Evolutionary conservation across 2,797 vertebrate genomes (phyloP).

Genomic region (Ceryle rudis): DNA sequence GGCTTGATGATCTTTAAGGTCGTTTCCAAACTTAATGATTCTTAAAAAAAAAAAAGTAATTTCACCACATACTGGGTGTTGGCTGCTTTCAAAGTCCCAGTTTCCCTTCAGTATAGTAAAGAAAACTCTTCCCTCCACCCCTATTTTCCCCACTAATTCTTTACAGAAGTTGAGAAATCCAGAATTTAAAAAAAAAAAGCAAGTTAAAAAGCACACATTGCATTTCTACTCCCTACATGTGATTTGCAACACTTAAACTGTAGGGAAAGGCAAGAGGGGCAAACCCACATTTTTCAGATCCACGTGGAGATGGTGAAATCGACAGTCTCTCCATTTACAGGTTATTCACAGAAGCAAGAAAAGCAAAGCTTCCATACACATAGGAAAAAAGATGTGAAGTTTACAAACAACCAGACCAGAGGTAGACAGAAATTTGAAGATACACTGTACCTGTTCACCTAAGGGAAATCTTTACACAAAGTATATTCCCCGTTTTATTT

Average conservation of each 20-base stretch:
- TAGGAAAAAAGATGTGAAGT: background rate
- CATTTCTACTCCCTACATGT: background rate
- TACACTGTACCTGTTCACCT: background rate
- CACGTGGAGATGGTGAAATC: background rate
- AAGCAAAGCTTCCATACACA: background rate
- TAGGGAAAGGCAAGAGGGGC: background rate
- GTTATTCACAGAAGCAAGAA: background rate
- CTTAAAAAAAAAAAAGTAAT: background rate
- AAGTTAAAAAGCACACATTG: background rate
- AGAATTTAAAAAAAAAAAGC: background rate
- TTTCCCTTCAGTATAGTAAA: background rate
- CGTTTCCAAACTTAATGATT: too few species aligned
- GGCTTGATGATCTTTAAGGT: too few species aligned
- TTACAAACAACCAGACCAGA: background rate
- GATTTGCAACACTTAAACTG: background rate
- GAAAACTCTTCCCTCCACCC: background rate
- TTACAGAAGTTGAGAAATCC: background rate
- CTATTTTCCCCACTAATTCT: background rate
- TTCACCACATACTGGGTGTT: background rate
- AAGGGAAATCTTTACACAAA: background rate
- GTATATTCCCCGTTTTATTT: background rate
- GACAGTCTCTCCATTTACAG: background rate
- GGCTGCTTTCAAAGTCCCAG: background rate
- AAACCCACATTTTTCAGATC: background rate
- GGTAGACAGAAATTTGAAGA: background rate